These are phyloP conservation scores for Parnassius glacialis DNA, from an alignment of 2,888 invertebrate species.

Conservation along the genomic window DNA sequence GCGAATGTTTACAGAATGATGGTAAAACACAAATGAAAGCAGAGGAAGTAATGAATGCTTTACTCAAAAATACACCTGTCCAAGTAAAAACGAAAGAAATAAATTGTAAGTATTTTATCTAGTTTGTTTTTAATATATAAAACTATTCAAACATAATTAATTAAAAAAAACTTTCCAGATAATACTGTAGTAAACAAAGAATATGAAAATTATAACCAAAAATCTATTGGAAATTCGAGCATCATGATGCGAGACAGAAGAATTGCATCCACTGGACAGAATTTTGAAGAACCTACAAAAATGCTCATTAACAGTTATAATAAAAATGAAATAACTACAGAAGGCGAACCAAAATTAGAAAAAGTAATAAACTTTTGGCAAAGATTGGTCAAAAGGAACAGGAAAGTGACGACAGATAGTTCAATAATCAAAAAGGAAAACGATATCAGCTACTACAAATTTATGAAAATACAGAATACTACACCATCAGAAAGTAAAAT, in stretches of 20 bases:
- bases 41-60: background rate
- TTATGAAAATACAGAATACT: slow-evolving; percentile 10
- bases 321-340: slow-evolving; percentile 22
- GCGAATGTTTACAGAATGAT: slow-evolving; percentile 10
- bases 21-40: background rate
- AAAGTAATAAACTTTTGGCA: slow-evolving; percentile 42
- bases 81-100: slow-evolving; percentile 6
- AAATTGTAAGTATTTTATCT: slow-evolving; percentile 17
- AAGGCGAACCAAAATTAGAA: slow-evolving; percentile 35
- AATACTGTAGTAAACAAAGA: background rate
- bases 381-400: slow-evolving; percentile 14
- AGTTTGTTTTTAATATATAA: background rate
- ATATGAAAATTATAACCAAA: background rate
- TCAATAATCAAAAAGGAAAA: background rate
- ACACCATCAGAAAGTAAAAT: slow-evolving; percentile 11
- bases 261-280: slow-evolving; percentile 9
- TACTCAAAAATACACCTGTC: slow-evolving; percentile 11
- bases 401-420: slow-evolving; percentile 1
- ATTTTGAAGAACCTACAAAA: slow-evolving; percentile 26
- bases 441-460: slow-evolving; percentile 1
- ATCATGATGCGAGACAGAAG: slow-evolving; percentile 11
- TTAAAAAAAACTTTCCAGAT: background rate
- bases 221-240: background rate
- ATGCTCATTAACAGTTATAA: slow-evolving; percentile 1
- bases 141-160: slow-evolving; percentile 7